These are phyloP conservation scores for Gonioctena quinquepunctata DNA, from an alignment of 1,140 invertebrate species.

Conservation along the genomic window DNA sequence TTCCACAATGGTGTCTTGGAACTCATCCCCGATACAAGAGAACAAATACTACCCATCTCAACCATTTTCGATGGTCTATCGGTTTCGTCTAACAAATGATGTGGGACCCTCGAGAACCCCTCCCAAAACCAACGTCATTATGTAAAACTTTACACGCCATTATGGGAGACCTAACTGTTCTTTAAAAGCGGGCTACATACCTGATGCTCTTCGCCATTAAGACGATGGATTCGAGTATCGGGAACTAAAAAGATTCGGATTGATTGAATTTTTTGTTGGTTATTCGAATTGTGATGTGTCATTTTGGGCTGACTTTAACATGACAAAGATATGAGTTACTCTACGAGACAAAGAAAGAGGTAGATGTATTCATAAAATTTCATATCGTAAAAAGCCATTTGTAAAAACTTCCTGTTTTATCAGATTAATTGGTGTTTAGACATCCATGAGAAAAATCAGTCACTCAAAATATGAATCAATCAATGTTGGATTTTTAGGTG, in stretches of 20 bases:
- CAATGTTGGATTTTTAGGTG: too few species aligned
- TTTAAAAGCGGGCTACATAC: not conserved
- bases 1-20: not conserved
- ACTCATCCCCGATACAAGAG: not conserved
- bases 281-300: not conserved
- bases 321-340: too few species aligned
- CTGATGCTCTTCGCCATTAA: not conserved
- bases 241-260: not conserved
- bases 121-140: conserved; percentile 7
- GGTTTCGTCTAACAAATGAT: conserved; percentile 11
- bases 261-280: not conserved
- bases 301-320: not conserved
- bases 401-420: too few species aligned
- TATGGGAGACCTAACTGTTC: not conserved
- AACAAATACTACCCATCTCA: not conserved
- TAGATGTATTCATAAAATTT: too few species aligned
- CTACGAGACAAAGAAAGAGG: too few species aligned
- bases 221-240: not conserved
- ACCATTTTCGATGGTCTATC: conserved; percentile 8
- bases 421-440: too few species aligned
- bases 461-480: too few species aligned
- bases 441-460: too few species aligned
- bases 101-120: not conserved
- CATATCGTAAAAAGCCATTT: too few species aligned
- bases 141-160: conserved; percentile 20